Evolutionary conservation across 1,140 invertebrate genomes (phyloP).

Genomic region (Steinernema feltiae): DNA sequence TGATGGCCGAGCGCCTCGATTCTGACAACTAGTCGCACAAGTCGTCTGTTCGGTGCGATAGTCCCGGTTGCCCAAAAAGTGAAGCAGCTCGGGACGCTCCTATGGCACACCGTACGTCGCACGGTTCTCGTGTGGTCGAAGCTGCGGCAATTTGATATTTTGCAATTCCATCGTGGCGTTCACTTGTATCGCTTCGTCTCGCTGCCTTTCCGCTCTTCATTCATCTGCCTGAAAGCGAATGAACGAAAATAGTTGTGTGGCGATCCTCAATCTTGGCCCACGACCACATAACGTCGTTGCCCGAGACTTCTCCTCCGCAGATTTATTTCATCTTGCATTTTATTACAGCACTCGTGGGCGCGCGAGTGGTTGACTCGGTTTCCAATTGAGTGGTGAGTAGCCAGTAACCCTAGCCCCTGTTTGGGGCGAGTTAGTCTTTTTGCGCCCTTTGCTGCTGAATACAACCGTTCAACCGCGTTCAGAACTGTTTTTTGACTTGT

Average conservation of each 20-base stretch:
- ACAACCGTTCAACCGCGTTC: neutral
- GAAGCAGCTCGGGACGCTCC: too few species aligned
- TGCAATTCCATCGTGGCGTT: too few species aligned
- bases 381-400: neutral
- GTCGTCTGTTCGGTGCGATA: neutral
- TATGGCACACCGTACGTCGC: too few species aligned
- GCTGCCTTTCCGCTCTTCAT: too few species aligned
- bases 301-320: too few species aligned
- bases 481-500: neutral
- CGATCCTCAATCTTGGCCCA: neutral
- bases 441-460: neutral
- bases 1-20: neutral
- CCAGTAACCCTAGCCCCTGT: neutral
- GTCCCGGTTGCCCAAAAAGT: neutral
- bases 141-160: too few species aligned
- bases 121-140: too few species aligned
- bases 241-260: too few species aligned
- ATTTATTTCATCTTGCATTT: neutral
- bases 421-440: neutral
- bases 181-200: too few species aligned
- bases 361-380: too few species aligned
- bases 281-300: too few species aligned
- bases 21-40: neutral
- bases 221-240: too few species aligned
- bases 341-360: conserved; percentile 12